These are phyloP conservation scores for Campylomormyrus tamandua DNA, from an alignment of 2,113 vertebrate species.

Conservation along the genomic window DNA sequence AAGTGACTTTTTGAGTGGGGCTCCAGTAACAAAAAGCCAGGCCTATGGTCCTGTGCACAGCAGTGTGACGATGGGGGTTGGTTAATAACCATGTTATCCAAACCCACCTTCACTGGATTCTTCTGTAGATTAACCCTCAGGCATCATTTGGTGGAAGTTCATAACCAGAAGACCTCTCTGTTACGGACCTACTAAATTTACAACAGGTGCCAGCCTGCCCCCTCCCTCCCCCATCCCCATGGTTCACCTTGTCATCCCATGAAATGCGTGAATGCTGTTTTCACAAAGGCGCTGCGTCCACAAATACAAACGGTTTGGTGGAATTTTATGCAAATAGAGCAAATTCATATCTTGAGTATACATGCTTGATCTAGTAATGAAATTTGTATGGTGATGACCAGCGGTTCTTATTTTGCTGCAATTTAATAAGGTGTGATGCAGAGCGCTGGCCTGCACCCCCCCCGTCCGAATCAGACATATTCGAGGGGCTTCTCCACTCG, in stretches of 20 bases:
- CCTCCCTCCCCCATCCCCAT: not conserved
- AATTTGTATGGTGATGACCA: conserved; percentile 6
- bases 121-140: not conserved
- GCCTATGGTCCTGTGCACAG: not conserved
- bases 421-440: not conserved
- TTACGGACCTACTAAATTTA: not conserved
- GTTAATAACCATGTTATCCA: not conserved
- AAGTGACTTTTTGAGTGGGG: not conserved
- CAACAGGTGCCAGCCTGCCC: not conserved
- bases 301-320: not conserved
- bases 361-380: not conserved
- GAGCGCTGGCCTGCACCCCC: not conserved
- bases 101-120: not conserved
- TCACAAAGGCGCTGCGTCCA: not conserved
- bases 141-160: not conserved
- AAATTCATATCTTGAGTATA: not conserved
- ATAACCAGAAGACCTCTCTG: not conserved
- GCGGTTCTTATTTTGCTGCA: not conserved
- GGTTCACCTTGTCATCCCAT: not conserved
- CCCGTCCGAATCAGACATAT: not conserved
- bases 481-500: not conserved
- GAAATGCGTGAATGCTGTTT: not conserved
- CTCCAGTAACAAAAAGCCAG: not conserved
- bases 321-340: not conserved
- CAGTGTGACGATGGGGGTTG: not conserved